phyloP scores from a whole-genome alignment of 2,797 vertebrate species.

The Trachurus trachurus region DNA sequence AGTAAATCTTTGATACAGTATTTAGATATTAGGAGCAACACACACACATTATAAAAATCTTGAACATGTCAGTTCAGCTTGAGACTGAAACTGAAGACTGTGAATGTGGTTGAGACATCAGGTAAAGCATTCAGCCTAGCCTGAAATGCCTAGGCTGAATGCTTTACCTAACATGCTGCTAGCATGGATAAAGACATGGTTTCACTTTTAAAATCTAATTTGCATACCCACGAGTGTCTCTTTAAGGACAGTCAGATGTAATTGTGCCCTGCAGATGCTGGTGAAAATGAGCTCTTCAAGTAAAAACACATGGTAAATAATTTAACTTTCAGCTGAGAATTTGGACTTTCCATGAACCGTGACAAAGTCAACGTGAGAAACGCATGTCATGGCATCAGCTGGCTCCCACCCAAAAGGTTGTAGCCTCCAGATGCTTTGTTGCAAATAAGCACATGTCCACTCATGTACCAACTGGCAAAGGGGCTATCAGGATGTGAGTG shows the following conservation, averaged over 20 bases:
- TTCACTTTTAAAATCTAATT: background rate
- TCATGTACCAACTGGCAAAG: slow-evolving; percentile 9
- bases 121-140: too few relatives aligned
- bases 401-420: background rate
- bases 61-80: too few relatives aligned
- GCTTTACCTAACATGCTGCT: too few relatives aligned
- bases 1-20: too few relatives aligned
- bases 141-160: too few relatives aligned
- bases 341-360: slow-evolving; percentile 2
- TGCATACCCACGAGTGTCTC: background rate
- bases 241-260: background rate
- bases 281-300: background rate
- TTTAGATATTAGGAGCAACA: too few relatives aligned
- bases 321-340: slow-evolving; percentile 5
- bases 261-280: slow-evolving; percentile 14
- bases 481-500: slow-evolving; percentile 25
- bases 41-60: too few relatives aligned
- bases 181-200: background rate
- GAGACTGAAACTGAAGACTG: too few relatives aligned
- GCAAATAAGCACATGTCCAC: slow-evolving; percentile 27
- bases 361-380: slow-evolving; percentile 17
- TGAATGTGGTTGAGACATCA: too few relatives aligned
- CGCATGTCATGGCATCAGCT: background rate
- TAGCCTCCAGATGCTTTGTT: slow-evolving; percentile 31
- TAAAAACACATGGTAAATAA: background rate